Evolutionary conservation across 2,797 vertebrate genomes (phyloP), one percentile per base, ranked within the genome.

Genomic region (Tragopan temminckii): DNA sequence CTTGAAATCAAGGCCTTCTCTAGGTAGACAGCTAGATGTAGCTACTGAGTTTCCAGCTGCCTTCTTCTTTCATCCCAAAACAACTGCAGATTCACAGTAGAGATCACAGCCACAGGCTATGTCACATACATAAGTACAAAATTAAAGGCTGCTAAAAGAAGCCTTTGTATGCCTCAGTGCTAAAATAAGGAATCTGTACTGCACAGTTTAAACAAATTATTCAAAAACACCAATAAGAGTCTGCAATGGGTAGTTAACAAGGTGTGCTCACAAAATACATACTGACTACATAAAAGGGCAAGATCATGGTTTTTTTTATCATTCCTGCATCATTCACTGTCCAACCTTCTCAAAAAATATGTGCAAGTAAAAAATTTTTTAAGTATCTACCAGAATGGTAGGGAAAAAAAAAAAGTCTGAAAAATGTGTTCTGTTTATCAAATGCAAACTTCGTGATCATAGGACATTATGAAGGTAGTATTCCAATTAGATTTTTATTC

Each of bases 11-110:
- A 99, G 98, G 98, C 98, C 98, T 98, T 98, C 98, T 99, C 98
- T 98, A 98, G 98, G 98, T 99, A 99, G 98, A 98, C 98, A 97
- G 98, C 98, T 97, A 98, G 98, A 98, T 98, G 98, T 98, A 98
- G 98, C 98, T 98, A 98, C 98, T 94, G 97, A 98, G 98, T 98
- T 99, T 99, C 98, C 99, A 99, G 99, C 99, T 99, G 99, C 98
- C 98, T 98, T 94, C 98, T 98, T 96, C 98, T 99, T 99, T 99
- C 99, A 99, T 99, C 98, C 98, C 98, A 97, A 98, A 98, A 99
- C 98, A 98, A 98, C 98, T 98, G 98, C 98, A 98, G 98, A 97
- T 97, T 97, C 97, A 96, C 97, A 97, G 98, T 94, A 98, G 98
- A 98, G 98, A 98, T 98, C 98, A 98, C 98, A 98, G 98, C 98